Evolutionary conservation across 2,113 vertebrate genomes (phyloP).

Genomic region (Willisornis vidua): DNA sequence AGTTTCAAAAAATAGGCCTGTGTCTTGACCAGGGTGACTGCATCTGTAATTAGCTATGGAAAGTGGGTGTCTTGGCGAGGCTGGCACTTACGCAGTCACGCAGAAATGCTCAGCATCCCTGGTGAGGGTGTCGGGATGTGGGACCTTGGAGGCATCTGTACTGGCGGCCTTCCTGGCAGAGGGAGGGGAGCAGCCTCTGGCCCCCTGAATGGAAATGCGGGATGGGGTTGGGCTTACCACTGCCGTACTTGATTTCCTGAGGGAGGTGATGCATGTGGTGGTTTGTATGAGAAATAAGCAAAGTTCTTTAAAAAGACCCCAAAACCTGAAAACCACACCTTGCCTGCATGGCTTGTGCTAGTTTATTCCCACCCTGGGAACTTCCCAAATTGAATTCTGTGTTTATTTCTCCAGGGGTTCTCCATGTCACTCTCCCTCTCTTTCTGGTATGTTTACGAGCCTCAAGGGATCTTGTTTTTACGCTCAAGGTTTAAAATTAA

Average conservation of each 20-base stretch:
- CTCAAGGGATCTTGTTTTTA: conserved; percentile 51
- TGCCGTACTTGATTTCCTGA: not conserved
- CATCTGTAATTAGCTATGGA: not conserved
- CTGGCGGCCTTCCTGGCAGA: not conserved
- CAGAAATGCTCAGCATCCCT: not conserved
- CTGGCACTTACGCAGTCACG: not conserved
- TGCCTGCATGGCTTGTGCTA: accelerated
- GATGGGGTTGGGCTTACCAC: not conserved
- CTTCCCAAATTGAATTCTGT: conserved; percentile 28
- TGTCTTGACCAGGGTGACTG: not conserved
- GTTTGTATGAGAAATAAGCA: not conserved
- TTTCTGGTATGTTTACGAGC: conserved; percentile 54
- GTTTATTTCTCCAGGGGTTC: conserved; percentile 39
- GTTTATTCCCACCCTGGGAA: not conserved
- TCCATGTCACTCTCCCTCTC: not conserved
- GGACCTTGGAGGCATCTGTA: not conserved
- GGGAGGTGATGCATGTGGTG: not conserved
- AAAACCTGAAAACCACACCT: not conserved
- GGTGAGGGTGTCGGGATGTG: accelerated
- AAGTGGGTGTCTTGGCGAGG: not conserved
- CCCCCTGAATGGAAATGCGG: not conserved
- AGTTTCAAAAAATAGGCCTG: conserved; percentile 21
- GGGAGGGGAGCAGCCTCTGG: not conserved
- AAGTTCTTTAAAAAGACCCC: not conserved
- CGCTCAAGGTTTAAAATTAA: conserved; percentile 38